Evolutionary conservation across 2,888 invertebrate species (phyloP).

Genomic region (Acheta domesticus): DNA sequence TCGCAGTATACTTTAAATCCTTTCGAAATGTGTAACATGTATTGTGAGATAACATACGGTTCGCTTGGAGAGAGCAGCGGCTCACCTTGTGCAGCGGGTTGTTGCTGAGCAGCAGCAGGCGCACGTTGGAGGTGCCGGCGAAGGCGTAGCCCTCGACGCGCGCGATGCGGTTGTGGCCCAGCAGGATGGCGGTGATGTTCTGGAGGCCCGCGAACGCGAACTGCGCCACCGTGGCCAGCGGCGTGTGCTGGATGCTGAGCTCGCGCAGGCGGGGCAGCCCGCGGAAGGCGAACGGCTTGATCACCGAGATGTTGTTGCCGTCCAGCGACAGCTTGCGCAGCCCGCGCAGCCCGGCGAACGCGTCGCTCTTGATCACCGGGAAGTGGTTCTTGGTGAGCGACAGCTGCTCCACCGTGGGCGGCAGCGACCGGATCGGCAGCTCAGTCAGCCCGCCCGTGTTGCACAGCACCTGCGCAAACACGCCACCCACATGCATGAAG

Average conservation of each 20-base stretch:
- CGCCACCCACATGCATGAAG: no score
- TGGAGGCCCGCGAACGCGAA: constrained; percentile 82
- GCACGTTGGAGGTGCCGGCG: constrained; percentile 80
- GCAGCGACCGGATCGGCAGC: constrained; percentile 72
- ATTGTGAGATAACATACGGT: no score
- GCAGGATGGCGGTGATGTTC: constrained; percentile 69
- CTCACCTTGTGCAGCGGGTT: constrained; percentile 69
- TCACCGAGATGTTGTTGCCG: constrained; percentile 79
- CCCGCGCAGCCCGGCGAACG: constrained; percentile 75
- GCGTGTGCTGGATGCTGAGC: constrained; percentile 82
- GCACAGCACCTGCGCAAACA: constrained; percentile 69
- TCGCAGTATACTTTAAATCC: no score
- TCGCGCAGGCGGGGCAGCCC: constrained; percentile 74
- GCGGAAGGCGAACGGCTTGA: constrained; percentile 79
- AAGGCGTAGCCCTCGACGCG: constrained; percentile 72
- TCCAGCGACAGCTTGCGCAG: constrained; percentile 80
- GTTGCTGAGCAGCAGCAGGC: constrained; percentile 74
- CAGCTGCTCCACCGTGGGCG: constrained; percentile 75
- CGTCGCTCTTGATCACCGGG: constrained; percentile 74
- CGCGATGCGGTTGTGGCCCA: constrained; percentile 67
- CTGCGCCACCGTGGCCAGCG: constrained; percentile 72
- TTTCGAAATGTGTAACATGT: no score
- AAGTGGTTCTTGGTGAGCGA: constrained; percentile 83
- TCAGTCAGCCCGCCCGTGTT: constrained; percentile 78
- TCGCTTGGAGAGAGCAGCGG: no score